A percentile compares a stretch with the other conserved stretches of the same genome.
Evolutionary conservation across 2,888 invertebrate genomes (phyloP).

Genomic region (Anorthoa munda): DNA sequence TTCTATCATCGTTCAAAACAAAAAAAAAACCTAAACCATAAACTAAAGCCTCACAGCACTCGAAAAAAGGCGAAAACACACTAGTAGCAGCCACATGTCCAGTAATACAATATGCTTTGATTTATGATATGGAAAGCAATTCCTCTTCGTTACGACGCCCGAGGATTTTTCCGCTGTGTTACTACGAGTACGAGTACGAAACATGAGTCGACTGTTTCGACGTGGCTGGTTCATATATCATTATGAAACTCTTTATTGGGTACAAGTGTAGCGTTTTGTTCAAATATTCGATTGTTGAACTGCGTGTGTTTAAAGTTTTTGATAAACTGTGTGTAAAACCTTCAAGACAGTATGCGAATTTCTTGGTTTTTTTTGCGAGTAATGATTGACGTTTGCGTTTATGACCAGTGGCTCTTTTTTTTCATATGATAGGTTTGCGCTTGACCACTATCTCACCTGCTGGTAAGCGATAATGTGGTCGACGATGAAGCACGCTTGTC

Average conservation of each 20-base stretch:
- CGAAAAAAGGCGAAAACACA: conserved; percentile 40
- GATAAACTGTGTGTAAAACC: not conserved
- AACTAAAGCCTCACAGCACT: conserved; percentile 8
- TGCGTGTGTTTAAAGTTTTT: not conserved
- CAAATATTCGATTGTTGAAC: not conserved
- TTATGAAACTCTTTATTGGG: conserved; percentile 43
- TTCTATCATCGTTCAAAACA: not conserved
- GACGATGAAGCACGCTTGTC: too few species aligned
- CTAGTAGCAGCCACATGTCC: conserved; percentile 68
- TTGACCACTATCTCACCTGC: too few species aligned
- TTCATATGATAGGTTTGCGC: too few species aligned
- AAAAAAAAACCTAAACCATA: conserved; percentile 13
- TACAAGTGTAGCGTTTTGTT: conserved; percentile 3
- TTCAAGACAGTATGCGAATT: not conserved
- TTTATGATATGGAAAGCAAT: conserved; percentile 83
- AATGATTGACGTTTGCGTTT: not conserved
- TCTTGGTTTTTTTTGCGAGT: not conserved
- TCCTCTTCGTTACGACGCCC: conserved; percentile 81
- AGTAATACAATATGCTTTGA: conserved; percentile 83
- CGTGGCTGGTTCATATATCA: conserved; percentile 61
- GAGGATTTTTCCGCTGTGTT: conserved; percentile 82
- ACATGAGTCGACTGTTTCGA: conserved; percentile 76
- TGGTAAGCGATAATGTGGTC: too few species aligned
- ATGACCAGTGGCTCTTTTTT: too few species aligned
- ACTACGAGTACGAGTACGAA: conserved; percentile 59